These are phyloP conservation scores for Pristionchus mayeri DNA, from an alignment of 2,888 invertebrate species.

Conservation along the genomic window DNA sequence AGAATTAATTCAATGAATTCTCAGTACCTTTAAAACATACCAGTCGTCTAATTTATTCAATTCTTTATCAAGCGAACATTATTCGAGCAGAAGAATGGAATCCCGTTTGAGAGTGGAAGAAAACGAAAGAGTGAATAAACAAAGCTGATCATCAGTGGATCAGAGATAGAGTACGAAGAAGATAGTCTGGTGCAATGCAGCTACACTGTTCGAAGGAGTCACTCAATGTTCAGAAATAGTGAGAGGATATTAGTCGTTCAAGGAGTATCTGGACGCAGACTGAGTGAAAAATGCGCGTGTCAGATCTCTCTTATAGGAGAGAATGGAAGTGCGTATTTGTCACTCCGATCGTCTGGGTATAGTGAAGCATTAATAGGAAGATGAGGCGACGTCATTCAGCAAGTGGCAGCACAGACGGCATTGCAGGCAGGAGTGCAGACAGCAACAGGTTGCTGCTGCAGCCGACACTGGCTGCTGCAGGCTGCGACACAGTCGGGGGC, in stretches of 20 bases:
- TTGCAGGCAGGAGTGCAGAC: conserved; percentile 27
- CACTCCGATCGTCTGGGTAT: no score
- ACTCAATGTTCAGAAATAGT: conserved; percentile 24
- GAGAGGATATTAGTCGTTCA: conserved; percentile 35
- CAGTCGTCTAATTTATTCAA: no score
- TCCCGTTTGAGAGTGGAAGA: conserved; percentile 24
- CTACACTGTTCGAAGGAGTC: conserved; percentile 3
- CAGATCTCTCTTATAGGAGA: no score
- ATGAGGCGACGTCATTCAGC: not conserved
- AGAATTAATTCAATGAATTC: not conserved
- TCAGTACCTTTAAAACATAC: no score
- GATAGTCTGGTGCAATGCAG: not conserved
- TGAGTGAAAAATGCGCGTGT: no score
- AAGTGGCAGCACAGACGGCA: conserved; percentile 33
- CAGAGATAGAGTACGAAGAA: not conserved
- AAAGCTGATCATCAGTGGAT: not conserved
- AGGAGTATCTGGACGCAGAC: no score
- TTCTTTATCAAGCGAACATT: conserved; percentile 6
- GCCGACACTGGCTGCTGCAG: not conserved
- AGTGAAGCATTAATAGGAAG: no score
- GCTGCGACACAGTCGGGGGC: conserved; percentile 37
- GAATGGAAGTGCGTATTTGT: no score
- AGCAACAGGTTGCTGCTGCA: not conserved
- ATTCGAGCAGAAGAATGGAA: conserved; percentile 25
- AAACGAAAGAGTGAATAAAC: not conserved